Evolutionary conservation across 2,113 vertebrate species (phyloP), one percentile per base, ranked within the genome.

Genomic region (Triplophysa siluroides): DNA sequence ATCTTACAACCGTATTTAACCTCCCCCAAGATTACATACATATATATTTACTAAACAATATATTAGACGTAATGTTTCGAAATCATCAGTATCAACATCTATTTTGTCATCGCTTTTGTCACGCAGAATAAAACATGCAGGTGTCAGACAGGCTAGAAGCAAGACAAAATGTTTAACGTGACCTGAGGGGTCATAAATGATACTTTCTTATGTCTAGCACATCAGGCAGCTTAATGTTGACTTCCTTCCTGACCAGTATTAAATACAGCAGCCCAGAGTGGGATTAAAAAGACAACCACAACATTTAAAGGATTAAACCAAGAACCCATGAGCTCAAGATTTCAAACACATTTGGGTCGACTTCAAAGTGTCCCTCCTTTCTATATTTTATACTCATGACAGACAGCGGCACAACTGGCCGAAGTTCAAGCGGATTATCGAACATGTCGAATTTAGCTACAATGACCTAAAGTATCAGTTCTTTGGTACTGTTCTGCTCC

Each of bases 341-440:
- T 63, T 63, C 16, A 63, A 62, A 76, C 38, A 61, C 21, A 74
- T 45, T 45, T 19, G 56, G 33, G 71, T 74, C 71, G 47, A 76
- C 58, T 63, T 76, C 60, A 76, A 76, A 76, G 60, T 29, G 41
- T 63, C 41, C 58, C 73, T 47, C 45, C 41, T 63, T 29, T 62
- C 56, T 61, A 33, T 50, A 76, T 26, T 63, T 76, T 8, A 47
- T 50, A 63, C 41, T 76, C 18, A 26, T 62, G 73, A 76, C 10
- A 61, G 71, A 43, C 33, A 60, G 70, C 70, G 19, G 19, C 71
- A 74, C 54, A 23, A 73, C 52, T 9, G 38, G 14, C 14, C 14
- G 43, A 26, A 75, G 58, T 75, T 75, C 72, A 62, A 12, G 4
- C 5, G 4, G 72, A 75, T 75, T 75, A 75, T 50, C 38, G 2